Evolutionary conservation across 1,140 invertebrate genomes (phyloP).

Genomic region (Aphelenchoides avenae): DNA sequence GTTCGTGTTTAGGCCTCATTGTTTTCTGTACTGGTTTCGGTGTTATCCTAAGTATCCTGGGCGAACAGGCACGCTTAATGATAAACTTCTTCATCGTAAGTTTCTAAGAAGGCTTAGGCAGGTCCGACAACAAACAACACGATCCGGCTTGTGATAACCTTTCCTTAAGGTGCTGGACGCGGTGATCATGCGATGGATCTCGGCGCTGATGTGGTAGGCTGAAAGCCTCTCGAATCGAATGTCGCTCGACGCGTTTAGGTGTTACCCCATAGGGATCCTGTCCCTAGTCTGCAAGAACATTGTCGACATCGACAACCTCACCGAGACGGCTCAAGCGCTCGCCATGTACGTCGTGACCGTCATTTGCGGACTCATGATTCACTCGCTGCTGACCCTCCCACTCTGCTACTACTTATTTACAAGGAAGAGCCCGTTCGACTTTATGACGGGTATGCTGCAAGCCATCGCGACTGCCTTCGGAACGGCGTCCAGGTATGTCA

Average conservation of each 20-base stretch:
- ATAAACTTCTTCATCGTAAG: conserved; percentile 62
- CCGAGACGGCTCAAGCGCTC: conserved; percentile 70
- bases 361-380: conserved; percentile 73
- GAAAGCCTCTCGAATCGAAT: neutral
- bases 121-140: too few relatives aligned
- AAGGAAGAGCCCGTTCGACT: conserved; percentile 67
- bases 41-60: conserved; percentile 61
- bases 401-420: conserved; percentile 47
- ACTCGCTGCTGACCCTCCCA: conserved; percentile 67
- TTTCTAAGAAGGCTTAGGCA: too few relatives aligned
- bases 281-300: conserved; percentile 83
- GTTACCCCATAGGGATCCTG: conserved; percentile 82
- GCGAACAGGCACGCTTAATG: conserved; percentile 60
- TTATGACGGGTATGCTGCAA: conserved; percentile 77
- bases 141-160: too few relatives aligned
- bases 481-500: conserved; percentile 65
- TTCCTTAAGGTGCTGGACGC: too few relatives aligned
- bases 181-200: conserved; percentile 49
- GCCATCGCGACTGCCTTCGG: conserved; percentile 87
- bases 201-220: conserved; percentile 42
- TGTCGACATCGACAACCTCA: conserved; percentile 78
- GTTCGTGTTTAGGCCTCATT: conserved; percentile 61
- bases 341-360: conserved; percentile 80
- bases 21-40: conserved; percentile 64
- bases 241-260: conserved; percentile 65